Percentiles rank a stretch among this genome's conserved stretches.
These are phyloP conservation scores for Biston stratarius DNA, from an alignment of 2,888 invertebrate genomes.

Conservation along the genomic window DNA sequence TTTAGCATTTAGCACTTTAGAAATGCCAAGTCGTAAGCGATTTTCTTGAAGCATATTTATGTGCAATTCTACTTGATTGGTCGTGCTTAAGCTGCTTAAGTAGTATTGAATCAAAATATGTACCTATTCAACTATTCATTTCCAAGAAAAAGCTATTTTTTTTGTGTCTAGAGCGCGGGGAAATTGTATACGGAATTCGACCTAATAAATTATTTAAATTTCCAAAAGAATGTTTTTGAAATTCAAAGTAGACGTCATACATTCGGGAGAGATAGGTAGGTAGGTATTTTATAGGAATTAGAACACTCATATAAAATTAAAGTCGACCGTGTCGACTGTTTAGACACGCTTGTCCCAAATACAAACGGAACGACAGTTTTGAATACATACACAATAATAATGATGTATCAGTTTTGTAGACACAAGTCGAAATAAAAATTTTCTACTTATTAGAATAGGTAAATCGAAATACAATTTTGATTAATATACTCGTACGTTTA, in stretches of 20 bases:
- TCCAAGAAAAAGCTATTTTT: slow-evolving; percentile 16
- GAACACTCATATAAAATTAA: slow-evolving; percentile 31
- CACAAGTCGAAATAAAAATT: background rate
- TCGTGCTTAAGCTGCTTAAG: background rate
- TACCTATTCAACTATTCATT: slow-evolving; percentile 13
- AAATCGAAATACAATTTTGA: slow-evolving; percentile 7
- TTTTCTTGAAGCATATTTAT: background rate
- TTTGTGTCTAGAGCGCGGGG: slow-evolving; percentile 12
- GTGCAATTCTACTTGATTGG: background rate
- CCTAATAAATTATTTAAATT: slow-evolving; percentile 27
- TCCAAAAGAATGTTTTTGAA: slow-evolving; percentile 29
- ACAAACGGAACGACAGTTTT: slow-evolving; percentile 26
- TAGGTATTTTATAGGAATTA: slow-evolving; percentile 27
- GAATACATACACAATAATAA: slow-evolving; percentile 12
- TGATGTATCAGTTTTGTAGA: background rate
- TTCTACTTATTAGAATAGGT: background rate
- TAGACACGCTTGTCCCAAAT: slow-evolving; percentile 32
- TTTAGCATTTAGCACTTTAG: no score
- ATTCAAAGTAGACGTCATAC: slow-evolving; percentile 9
- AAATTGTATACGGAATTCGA: slow-evolving; percentile 24
- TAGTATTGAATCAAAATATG: background rate
- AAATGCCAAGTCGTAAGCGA: background rate
- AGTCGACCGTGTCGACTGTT: slow-evolving; percentile 28
- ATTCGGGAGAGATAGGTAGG: slow-evolving; percentile 8
- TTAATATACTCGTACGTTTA: no score